These are phyloP conservation scores for Urocynchramus pylzowi DNA, from an alignment of 2,113 vertebrate genomes.

Conservation along the genomic window DNA sequence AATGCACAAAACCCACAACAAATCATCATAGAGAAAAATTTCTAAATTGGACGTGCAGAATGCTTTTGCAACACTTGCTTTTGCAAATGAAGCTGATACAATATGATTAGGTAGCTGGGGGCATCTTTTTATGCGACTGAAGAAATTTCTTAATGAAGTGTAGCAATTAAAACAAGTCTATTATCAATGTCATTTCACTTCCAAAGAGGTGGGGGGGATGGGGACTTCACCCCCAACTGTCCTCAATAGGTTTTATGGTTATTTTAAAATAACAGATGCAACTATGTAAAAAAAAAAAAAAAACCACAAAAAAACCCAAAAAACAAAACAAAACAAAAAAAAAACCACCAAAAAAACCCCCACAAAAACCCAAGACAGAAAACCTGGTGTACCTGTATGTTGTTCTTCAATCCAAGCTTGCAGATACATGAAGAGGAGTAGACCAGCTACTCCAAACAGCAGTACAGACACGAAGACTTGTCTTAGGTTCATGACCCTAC, in stretches of 20 bases:
- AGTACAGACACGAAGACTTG: slow-evolving; percentile 72
- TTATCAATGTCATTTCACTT: neutral
- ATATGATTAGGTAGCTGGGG: neutral
- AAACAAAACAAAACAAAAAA: too few species aligned
- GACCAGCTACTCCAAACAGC: slow-evolving; percentile 73
- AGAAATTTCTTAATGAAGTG: neutral
- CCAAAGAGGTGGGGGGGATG: accelerated
- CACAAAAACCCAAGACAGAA: neutral
- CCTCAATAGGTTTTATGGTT: neutral
- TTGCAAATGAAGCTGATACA: neutral
- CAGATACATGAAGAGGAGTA: slow-evolving; percentile 76
- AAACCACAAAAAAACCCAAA: too few species aligned
- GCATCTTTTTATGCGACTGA: neutral
- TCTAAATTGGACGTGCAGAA: neutral
- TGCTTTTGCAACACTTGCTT: neutral
- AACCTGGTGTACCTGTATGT: slow-evolving; percentile 58
- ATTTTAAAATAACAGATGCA: neutral
- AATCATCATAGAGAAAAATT: neutral
- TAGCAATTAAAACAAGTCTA: neutral
- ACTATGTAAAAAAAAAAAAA: neutral
- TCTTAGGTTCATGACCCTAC: slow-evolving; percentile 74
- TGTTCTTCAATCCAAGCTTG: slow-evolving; percentile 72
- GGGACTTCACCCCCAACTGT: neutral
- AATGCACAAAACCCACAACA: neutral
- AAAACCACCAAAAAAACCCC: too few species aligned